Conservation (phyloP, 2,797 vertebrate genomes). For the Danio kyathit region DNA sequence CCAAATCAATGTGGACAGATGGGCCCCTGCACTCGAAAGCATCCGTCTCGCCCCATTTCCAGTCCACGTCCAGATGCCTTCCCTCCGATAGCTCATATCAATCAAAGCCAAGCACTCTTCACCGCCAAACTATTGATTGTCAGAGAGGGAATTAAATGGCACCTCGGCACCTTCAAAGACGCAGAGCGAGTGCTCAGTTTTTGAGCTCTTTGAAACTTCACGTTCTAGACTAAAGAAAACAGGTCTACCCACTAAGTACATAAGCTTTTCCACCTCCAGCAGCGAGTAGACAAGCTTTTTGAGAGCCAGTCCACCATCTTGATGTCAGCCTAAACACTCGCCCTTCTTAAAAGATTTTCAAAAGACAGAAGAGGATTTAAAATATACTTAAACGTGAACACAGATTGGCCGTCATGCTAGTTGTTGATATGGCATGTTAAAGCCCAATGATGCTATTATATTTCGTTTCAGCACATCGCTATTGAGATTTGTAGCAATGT, state of each 20-base stretch:
- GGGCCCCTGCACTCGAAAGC: conserved; percentile 44
- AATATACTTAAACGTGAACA: conserved; percentile 15
- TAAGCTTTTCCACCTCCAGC: conserved; percentile 17
- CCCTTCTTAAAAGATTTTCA: not conserved
- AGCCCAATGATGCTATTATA: too few species aligned
- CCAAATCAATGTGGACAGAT: conserved; percentile 62
- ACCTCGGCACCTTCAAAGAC: conserved; percentile 57
- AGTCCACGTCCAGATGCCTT: conserved; percentile 64
- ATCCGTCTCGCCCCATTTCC: conserved; percentile 62
- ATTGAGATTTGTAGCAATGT: too few species aligned
- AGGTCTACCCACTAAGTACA: conserved; percentile 13
- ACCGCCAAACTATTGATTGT: conserved; percentile 69
- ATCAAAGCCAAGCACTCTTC: conserved; percentile 68
- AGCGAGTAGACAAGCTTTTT: conserved; percentile 18
- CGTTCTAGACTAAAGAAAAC: conserved; percentile 21
- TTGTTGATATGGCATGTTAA: not conserved
- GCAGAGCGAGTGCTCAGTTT: conserved; percentile 51
- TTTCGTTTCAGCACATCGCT: too few species aligned
- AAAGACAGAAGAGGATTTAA: conserved; percentile 13
- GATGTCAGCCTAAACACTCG: conserved; percentile 27
- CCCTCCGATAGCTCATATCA: conserved; percentile 69
- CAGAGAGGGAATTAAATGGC: conserved; percentile 65
- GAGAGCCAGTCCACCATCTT: conserved; percentile 11
- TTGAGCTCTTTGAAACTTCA: conserved; percentile 35
- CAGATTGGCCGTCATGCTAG: conserved; percentile 15